Percentiles rank a stretch among this genome's conserved stretches.
These are phyloP conservation scores for Cabera pusaria DNA, from an alignment of 2,888 invertebrate genomes.

Conservation along the genomic window DNA sequence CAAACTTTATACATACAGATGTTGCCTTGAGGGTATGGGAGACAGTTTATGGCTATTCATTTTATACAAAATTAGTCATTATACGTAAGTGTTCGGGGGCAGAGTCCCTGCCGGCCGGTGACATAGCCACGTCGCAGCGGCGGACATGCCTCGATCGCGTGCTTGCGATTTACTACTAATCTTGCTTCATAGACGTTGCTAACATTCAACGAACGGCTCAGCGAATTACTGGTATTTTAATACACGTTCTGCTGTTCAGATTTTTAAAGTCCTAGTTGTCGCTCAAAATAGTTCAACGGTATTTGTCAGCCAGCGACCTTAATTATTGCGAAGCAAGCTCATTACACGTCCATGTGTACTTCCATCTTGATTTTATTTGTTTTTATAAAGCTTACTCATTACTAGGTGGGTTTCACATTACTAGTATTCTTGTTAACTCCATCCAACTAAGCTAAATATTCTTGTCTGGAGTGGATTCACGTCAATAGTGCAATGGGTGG, in stretches of 20 bases:
- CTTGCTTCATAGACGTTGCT: slow-evolving; percentile 22
- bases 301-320: slow-evolving; percentile 18
- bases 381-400: too few species aligned
- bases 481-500: too few species aligned
- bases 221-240: slow-evolving; percentile 12
- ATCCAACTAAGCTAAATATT: too few species aligned
- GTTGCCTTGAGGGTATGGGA: slow-evolving; percentile 20
- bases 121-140: slow-evolving; percentile 26
- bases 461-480: too few species aligned
- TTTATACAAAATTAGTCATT: slow-evolving; percentile 49
- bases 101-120: slow-evolving; percentile 47
- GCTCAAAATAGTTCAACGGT: slow-evolving; percentile 7
- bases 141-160: slow-evolving; percentile 54
- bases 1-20: slow-evolving; percentile 28
- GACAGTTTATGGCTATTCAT: slow-evolving; percentile 39
- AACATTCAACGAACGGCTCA: slow-evolving; percentile 14
- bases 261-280: slow-evolving; percentile 8
- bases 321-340: slow-evolving; percentile 11
- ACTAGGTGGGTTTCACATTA: too few species aligned
- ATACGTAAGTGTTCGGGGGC: slow-evolving; percentile 42
- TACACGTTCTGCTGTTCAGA: slow-evolving; percentile 3
- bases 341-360: slow-evolving; percentile 15
- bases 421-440: too few species aligned
- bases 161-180: slow-evolving; percentile 33
- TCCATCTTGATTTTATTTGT: slow-evolving; percentile 31